These are phyloP conservation scores for Gracilinanus agilis DNA, from an alignment of 2,113 vertebrate genomes.

Conservation along the genomic window DNA sequence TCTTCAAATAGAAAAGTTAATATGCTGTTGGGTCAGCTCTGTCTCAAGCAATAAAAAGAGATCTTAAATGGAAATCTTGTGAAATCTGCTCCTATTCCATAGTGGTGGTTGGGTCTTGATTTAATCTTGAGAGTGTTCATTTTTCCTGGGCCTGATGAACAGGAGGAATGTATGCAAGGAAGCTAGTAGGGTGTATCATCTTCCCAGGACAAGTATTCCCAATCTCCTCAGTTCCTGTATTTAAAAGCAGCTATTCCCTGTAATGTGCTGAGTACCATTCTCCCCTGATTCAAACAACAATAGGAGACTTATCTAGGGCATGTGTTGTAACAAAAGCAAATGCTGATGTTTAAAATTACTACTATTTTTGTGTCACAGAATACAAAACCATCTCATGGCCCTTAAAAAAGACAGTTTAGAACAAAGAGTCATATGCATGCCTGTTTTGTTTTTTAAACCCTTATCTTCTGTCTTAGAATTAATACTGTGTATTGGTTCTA, in stretches of 20 bases:
- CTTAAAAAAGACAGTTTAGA: conserved; percentile 67
- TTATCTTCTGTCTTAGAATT: too few relatives aligned
- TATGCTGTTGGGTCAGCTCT: background rate
- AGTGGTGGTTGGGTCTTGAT: background rate
- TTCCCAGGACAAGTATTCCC: background rate
- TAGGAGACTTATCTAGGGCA: background rate
- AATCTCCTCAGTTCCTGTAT: background rate
- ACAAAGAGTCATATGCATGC: conserved; percentile 63
- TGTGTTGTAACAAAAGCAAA: conserved; percentile 52
- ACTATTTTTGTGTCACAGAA: conserved; percentile 58
- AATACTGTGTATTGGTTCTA: too few relatives aligned
- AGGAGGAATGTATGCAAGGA: background rate
- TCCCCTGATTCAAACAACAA: background rate
- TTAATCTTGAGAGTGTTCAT: background rate
- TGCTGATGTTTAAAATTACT: conserved; percentile 46
- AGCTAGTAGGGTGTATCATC: background rate
- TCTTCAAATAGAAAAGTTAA: conserved; percentile 14
- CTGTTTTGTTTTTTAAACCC: background rate
- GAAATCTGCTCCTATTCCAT: background rate
- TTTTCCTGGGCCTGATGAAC: background rate
- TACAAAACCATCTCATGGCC: conserved; percentile 55
- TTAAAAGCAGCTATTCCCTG: background rate
- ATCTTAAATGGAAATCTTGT: background rate
- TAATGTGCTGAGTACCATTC: background rate
- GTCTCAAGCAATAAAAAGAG: conserved; percentile 16